Conservation (phyloP, 2,888 invertebrate species). For the Sicus ferrugineus region DNA sequence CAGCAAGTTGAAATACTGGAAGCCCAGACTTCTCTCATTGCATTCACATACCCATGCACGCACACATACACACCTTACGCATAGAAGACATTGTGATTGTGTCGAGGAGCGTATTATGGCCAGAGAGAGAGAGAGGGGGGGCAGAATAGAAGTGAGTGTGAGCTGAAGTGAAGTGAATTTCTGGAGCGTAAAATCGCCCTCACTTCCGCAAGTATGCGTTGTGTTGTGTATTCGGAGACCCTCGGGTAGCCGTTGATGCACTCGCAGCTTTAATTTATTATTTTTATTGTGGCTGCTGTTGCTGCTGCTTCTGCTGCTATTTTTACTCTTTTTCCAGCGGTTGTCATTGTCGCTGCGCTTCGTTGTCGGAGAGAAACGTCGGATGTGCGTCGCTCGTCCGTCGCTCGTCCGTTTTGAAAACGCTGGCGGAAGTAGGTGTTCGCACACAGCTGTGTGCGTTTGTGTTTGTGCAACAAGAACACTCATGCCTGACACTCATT, state of each 20-base stretch:
- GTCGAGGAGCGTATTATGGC: too few relatives aligned
- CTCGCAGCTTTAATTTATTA: slow-evolving; percentile 7
- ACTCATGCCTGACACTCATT: too few relatives aligned
- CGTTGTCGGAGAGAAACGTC: slow-evolving; percentile 20
- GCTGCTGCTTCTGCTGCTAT: not conserved
- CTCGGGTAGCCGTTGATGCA: not conserved
- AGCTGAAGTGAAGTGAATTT: too few relatives aligned
- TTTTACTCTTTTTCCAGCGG: not conserved
- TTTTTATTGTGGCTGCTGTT: slow-evolving; percentile 4
- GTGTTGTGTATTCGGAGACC: too few relatives aligned
- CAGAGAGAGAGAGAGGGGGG: too few relatives aligned
- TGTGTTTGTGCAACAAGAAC: slow-evolving; percentile 4
- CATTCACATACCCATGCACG: too few relatives aligned
- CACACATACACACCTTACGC: too few relatives aligned
- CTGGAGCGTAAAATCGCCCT: too few relatives aligned
- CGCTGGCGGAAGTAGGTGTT: not conserved
- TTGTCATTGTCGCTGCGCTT: slow-evolving; percentile 18
- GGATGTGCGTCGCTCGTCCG: slow-evolving; percentile 30
- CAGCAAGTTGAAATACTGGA: too few relatives aligned
- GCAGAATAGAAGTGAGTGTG: too few relatives aligned
- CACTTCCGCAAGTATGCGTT: not conserved
- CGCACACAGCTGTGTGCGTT: not conserved
- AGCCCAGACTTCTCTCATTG: too few relatives aligned
- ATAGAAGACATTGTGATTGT: too few relatives aligned
- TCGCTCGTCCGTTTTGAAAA: slow-evolving; percentile 12